Conservation (phyloP, 2,888 invertebrate species). For the Dorcus hopei region DNA sequence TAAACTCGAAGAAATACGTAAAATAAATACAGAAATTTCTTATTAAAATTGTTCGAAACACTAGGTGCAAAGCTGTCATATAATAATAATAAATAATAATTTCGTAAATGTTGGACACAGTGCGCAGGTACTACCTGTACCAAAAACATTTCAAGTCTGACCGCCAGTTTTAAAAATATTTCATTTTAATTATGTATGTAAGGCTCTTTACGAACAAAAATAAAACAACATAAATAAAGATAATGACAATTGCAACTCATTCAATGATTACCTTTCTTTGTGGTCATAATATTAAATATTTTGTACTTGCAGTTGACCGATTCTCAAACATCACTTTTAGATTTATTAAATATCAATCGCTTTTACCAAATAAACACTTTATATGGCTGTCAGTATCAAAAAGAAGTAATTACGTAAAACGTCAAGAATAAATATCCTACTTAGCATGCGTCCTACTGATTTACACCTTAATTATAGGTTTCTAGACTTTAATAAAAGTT, state of each 20-base stretch:
- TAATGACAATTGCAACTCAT: too few relatives aligned
- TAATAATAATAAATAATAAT: background rate
- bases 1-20: slow-evolving; percentile 1
- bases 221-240: too few relatives aligned
- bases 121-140: slow-evolving; percentile 6
- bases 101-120: slow-evolving; percentile 12
- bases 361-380: too few relatives aligned
- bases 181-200: too few relatives aligned
- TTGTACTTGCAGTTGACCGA: too few relatives aligned
- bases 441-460: slow-evolving; percentile 1
- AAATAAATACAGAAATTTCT: slow-evolving; percentile 7
- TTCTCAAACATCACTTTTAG: too few relatives aligned
- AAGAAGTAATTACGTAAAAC: slow-evolving; percentile 10
- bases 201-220: too few relatives aligned
- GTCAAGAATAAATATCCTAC: slow-evolving; percentile 6
- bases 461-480: slow-evolving; percentile 3
- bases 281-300: too few relatives aligned
- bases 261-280: too few relatives aligned
- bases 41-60: slow-evolving; percentile 5
- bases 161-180: background rate
- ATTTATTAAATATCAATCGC: too few relatives aligned
- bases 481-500: too few relatives aligned
- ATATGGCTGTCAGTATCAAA: background rate
- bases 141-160: background rate
- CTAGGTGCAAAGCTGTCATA: slow-evolving; percentile 13